Evolutionary conservation across 1,140 invertebrate genomes (phyloP).

Genomic region (Zeugodacus cucurbitae): DNA sequence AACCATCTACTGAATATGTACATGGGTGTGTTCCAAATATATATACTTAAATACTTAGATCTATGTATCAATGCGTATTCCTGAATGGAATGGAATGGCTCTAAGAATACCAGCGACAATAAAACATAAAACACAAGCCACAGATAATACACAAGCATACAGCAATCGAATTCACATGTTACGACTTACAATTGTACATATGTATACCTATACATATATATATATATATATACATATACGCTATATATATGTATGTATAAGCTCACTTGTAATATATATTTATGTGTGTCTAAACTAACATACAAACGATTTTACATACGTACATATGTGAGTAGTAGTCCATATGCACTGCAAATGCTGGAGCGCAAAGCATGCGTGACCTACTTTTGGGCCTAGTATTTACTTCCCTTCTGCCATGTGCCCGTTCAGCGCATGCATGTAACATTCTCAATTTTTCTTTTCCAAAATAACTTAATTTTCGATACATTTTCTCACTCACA

Average conservation of each 20-base stretch:
- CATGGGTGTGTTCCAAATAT: too few species aligned
- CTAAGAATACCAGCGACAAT: background rate
- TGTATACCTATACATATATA: background rate
- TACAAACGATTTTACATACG: background rate
- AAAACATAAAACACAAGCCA: background rate
- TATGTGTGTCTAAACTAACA: background rate
- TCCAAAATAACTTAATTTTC: conserved; percentile 31
- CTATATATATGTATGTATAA: background rate
- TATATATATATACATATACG: background rate
- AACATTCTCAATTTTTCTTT: background rate
- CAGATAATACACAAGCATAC: background rate
- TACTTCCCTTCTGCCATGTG: background rate
- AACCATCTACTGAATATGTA: too few species aligned
- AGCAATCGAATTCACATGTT: background rate
- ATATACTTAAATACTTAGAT: too few species aligned
- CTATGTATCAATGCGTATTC: too few species aligned
- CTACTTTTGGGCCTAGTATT: background rate
- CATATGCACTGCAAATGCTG: background rate
- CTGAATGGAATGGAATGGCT: too few species aligned
- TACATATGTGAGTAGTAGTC: too few species aligned
- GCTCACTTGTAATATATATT: background rate
- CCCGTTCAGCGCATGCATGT: background rate
- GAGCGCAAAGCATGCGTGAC: background rate
- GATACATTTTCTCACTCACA: conserved; percentile 4
- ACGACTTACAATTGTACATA: background rate